These are phyloP conservation scores for Aquatica leii DNA, from an alignment of 2,888 invertebrate genomes.

Conservation along the genomic window DNA sequence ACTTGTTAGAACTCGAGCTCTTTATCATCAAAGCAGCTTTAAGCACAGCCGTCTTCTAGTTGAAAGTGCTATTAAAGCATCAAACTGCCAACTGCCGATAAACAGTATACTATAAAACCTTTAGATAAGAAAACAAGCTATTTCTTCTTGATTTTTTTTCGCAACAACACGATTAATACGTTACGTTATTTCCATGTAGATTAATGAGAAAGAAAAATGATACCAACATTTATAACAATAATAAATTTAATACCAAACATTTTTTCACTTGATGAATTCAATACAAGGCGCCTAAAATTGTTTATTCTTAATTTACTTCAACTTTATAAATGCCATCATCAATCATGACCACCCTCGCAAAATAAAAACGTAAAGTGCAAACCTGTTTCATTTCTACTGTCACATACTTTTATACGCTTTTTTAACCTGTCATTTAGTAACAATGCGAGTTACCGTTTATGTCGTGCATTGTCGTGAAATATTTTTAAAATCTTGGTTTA, in stretches of 20 bases:
- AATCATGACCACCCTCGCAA: slow-evolving; percentile 29
- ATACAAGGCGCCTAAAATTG: slow-evolving; percentile 18
- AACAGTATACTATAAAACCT: slow-evolving; percentile 31
- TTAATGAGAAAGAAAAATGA: slow-evolving; percentile 9
- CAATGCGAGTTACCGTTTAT: neutral
- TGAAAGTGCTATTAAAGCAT: slow-evolving; percentile 36
- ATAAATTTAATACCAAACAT: neutral
- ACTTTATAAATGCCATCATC: slow-evolving; percentile 20
- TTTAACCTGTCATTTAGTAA: neutral
- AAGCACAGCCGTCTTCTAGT: slow-evolving; percentile 36
- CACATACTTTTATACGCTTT: neutral
- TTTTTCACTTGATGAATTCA: neutral
- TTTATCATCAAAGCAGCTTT: slow-evolving; percentile 30
- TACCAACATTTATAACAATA: neutral
- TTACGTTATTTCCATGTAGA: slow-evolving; percentile 15
- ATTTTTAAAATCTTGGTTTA: no score
- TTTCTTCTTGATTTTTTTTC: slow-evolving; percentile 33
- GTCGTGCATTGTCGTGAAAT: neutral
- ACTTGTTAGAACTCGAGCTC: slow-evolving; percentile 33
- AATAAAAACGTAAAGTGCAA: slow-evolving; percentile 22
- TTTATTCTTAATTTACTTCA: slow-evolving; percentile 20
- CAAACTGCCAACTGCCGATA: slow-evolving; percentile 36
- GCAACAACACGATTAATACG: slow-evolving; percentile 29
- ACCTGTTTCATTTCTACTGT: slow-evolving; percentile 23
- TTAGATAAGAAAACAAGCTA: slow-evolving; percentile 35